Evolutionary conservation across 2,888 invertebrate species (phyloP).

Genomic region (Hemicrepidius hirtus): DNA sequence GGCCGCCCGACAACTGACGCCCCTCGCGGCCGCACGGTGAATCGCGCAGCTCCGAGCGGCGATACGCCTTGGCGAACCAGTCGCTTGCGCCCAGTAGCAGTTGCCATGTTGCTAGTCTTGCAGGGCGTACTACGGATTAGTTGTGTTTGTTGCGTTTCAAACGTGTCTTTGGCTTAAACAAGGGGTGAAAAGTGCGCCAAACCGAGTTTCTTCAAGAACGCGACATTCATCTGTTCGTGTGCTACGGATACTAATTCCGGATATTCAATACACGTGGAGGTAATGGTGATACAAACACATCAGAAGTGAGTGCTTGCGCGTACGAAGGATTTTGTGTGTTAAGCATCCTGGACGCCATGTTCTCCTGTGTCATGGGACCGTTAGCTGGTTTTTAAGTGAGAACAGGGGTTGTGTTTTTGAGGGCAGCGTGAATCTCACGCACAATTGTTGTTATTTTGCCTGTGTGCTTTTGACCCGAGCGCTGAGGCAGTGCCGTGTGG

Average conservation of each 20-base stretch:
- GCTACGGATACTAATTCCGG: background rate
- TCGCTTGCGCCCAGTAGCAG: slow-evolving; percentile 67
- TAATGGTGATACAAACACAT: slow-evolving; percentile 46
- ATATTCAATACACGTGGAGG: slow-evolving; percentile 41
- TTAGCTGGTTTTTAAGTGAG: slow-evolving; percentile 38
- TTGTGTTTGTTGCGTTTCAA: slow-evolving; percentile 48
- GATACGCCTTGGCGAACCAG: slow-evolving; percentile 60
- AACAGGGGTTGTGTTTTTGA: background rate
- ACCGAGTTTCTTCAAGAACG: background rate
- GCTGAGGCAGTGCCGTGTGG: slow-evolving; percentile 70
- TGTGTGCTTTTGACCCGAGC: slow-evolving; percentile 78
- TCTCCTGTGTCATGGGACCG: slow-evolving; percentile 29
- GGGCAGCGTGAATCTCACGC: slow-evolving; percentile 73
- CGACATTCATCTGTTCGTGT: background rate
- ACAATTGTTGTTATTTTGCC: slow-evolving; percentile 85
- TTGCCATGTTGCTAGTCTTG: slow-evolving; percentile 69
- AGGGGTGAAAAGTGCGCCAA: slow-evolving; percentile 33
- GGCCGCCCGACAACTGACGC: slow-evolving; percentile 50
- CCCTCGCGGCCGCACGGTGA: slow-evolving; percentile 46
- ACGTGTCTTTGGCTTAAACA: slow-evolving; percentile 46
- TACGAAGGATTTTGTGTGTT: slow-evolving; percentile 42
- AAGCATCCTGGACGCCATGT: slow-evolving; percentile 50
- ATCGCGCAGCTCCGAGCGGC: slow-evolving; percentile 46
- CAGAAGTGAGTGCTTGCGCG: slow-evolving; percentile 47
- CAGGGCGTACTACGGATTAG: slow-evolving; percentile 62